Conservation (phyloP, 2,113 vertebrate species). For the Isurus oxyrinchus region DNA sequence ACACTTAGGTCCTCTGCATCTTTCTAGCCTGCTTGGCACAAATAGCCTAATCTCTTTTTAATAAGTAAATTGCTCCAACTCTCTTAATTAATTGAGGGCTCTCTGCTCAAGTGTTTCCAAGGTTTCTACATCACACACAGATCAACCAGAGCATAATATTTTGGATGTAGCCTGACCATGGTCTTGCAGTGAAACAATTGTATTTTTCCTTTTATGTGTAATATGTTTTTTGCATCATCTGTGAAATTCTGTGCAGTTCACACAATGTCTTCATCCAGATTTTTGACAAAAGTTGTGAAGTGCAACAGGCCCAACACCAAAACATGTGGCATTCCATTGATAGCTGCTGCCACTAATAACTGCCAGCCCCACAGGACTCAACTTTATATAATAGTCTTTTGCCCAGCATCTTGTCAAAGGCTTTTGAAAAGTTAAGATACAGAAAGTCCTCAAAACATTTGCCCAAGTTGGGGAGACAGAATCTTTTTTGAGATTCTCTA, state of each 20-base stretch:
- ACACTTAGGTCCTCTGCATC: neutral
- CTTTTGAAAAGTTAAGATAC: neutral
- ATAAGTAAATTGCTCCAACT: neutral
- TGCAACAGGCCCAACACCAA: neutral
- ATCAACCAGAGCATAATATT: neutral
- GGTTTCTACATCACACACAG: neutral
- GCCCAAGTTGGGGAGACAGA: neutral
- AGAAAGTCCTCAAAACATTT: neutral
- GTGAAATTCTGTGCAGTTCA: neutral
- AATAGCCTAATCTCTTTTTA: neutral
- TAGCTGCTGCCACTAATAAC: neutral
- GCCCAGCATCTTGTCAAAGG: neutral
- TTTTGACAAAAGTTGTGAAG: neutral
- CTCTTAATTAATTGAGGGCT: neutral
- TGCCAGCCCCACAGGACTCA: neutral
- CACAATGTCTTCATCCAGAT: neutral
- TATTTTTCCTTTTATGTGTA: neutral
- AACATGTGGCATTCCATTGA: neutral
- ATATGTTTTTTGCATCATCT: neutral
- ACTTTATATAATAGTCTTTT: neutral
- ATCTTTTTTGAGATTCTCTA: neutral
- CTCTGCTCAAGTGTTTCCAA: neutral
- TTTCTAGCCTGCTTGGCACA: neutral
- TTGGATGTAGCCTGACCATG: neutral
- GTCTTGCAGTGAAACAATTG: neutral